Evolutionary conservation across 2,888 invertebrate genomes (phyloP), one percentile per base, ranked within the genome.

Genomic region (Mythimna pallens): DNA sequence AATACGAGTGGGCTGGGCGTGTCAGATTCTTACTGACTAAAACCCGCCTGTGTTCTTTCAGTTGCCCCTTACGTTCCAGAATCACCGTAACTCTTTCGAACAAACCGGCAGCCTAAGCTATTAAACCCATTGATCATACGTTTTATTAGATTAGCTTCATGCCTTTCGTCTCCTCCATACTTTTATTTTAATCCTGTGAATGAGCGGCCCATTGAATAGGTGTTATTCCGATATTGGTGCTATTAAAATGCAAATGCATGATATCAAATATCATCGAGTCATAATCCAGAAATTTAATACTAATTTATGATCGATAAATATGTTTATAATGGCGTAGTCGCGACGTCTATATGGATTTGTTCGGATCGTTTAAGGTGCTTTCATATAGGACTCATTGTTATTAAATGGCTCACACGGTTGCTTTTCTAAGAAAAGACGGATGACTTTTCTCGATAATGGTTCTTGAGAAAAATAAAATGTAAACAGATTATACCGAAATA

Each of bases 191-290:
- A 87, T 88, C 86, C 84, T 81, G 71, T 78, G 62, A 86, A 85
- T 84, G 75, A 84, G 71, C 54, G 71, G 74, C 83, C 71, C 80
- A 85, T 88, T 85, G 85, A 87, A 88, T 84, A 85, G 86, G 85
- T 88, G 87, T 92, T 89, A 91, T 86, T 88, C 83, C 80, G 86
- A 91, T 89, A 91, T 87, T 88, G 83, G 80, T 84, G 78, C 88
- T 86, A 93, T 94, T 91, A 92, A 90, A 88, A 94, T 94, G 93
- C 92, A 90, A 94, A 94, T 94, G 71, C 78, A 77, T 84, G 87
- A 88, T 90, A 92, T 91, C 86, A 86, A 90, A 92, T 90, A 91
- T 92, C 92, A 92, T 91, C 92, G 87, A 80, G 81, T 88, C 85
- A 90, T 93, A 91, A 92, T 91, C 88, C 87, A 87, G 85, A 90